These are phyloP conservation scores for Ephialtes manifestator DNA, from an alignment of 2,888 invertebrate species.

Conservation along the genomic window DNA sequence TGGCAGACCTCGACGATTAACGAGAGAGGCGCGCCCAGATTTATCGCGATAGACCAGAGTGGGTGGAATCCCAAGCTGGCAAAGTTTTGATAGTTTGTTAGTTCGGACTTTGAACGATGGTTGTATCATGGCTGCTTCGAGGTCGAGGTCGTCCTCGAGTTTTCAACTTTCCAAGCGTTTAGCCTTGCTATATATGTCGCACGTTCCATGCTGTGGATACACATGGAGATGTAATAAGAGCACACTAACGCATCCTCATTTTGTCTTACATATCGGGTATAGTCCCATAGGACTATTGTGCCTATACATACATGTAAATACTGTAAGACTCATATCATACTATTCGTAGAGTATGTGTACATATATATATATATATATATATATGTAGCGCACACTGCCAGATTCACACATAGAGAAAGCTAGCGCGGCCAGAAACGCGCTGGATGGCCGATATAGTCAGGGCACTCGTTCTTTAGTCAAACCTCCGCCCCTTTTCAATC, in stretches of 20 bases:
- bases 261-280: background rate
- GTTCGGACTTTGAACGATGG: conserved; percentile 45
- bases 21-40: conserved; percentile 66
- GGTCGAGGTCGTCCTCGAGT: conserved; percentile 38
- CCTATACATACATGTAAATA: background rate
- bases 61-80: conserved; percentile 55
- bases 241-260: conserved; percentile 1
- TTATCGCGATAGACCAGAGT: conserved; percentile 63
- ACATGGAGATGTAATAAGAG: background rate
- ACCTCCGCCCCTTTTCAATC: conserved; percentile 86
- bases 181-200: background rate
- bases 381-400: conserved; percentile 14
- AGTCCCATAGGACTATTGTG: too few relatives aligned
- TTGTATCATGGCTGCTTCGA: conserved; percentile 10
- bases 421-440: conserved; percentile 54
- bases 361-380: conserved; percentile 8
- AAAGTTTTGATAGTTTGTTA: conserved; percentile 61
- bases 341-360: conserved; percentile 16
- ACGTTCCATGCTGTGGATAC: background rate
- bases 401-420: conserved; percentile 27
- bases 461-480: conserved; percentile 85
- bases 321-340: conserved; percentile 7
- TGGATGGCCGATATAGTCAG: conserved; percentile 81
- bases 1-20: conserved; percentile 68
- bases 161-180: conserved; percentile 24